Evolutionary conservation across 2,113 vertebrate species (phyloP).

Genomic region (Phyllostomus discolor): DNA sequence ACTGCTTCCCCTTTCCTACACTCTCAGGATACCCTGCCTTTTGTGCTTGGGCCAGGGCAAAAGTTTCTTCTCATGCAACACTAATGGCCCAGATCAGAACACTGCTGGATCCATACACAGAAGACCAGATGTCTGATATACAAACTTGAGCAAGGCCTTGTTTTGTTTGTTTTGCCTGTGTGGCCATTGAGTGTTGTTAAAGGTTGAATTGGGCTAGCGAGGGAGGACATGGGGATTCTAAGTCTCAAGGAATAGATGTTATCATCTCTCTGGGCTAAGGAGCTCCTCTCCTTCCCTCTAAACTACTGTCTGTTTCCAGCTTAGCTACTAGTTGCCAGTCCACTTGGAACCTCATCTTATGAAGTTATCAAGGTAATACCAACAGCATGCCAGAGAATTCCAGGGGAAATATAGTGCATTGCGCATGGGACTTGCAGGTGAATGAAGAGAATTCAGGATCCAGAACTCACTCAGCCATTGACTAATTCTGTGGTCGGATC

Average conservation of each 20-base stretch:
- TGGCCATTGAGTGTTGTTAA: neutral
- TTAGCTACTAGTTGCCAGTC: neutral
- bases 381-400: neutral
- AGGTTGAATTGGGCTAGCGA: neutral
- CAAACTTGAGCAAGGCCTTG: neutral
- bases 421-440: too few species aligned
- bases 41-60: neutral
- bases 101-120: neutral
- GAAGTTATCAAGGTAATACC: neutral
- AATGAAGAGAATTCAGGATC: neutral
- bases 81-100: neutral
- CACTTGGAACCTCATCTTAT: neutral
- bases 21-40: neutral
- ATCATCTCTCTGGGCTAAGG: neutral
- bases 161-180: neutral
- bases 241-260: neutral
- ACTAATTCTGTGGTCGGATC: neutral
- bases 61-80: neutral
- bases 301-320: neutral
- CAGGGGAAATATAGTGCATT: accelerated
- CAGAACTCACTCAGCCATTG: neutral
- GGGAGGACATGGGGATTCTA: neutral
- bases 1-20: neutral
- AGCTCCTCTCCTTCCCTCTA: neutral
- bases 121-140: neutral